A percentile compares a stretch with the other conserved stretches of the same genome.
Evolutionary conservation across 2,113 vertebrate species (phyloP).

Genomic region (Chaenogobius annularis): DNA sequence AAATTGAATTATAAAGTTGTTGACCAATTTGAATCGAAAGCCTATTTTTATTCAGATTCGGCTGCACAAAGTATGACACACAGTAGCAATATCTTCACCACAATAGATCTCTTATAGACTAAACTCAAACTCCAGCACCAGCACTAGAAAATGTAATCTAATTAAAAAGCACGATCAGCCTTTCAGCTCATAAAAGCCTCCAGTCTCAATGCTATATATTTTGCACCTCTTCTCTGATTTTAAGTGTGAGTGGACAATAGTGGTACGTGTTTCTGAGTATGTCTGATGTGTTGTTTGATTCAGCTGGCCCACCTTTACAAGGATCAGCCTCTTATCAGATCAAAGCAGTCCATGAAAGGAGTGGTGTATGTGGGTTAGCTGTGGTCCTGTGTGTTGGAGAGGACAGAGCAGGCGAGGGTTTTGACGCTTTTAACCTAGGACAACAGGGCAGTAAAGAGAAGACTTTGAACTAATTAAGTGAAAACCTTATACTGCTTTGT

Average conservation of each 20-base stretch:
- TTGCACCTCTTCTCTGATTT: conserved; percentile 70
- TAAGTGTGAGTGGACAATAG: conserved; percentile 65
- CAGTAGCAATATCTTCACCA: neutral
- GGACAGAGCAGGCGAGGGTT: conserved; percentile 62
- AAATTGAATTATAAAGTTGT: too few species aligned
- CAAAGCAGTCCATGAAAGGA: conserved; percentile 80
- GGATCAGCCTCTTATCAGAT: conserved; percentile 86
- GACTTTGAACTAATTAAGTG: conserved; percentile 78
- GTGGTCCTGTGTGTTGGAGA: conserved; percentile 24
- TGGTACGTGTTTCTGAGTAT: conserved; percentile 67
- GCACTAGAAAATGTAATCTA: conserved; percentile 72
- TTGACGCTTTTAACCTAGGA: conserved; percentile 70
- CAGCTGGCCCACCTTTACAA: conserved; percentile 72
- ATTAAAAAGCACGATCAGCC: conserved; percentile 62
- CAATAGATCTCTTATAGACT: neutral
- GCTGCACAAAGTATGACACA: neutral
- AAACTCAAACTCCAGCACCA: conserved; percentile 13
- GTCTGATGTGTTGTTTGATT: conserved; percentile 80
- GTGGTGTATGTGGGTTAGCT: conserved; percentile 13
- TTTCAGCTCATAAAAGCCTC: conserved; percentile 70
- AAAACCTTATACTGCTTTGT: conserved; percentile 52
- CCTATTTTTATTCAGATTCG: too few species aligned
- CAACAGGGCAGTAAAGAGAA: conserved; percentile 54
- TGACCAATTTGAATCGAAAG: too few species aligned
- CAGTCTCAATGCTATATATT: conserved; percentile 66